These are phyloP conservation scores for Phrixothrix hirtus DNA, from an alignment of 2,888 invertebrate species.

Conservation along the genomic window DNA sequence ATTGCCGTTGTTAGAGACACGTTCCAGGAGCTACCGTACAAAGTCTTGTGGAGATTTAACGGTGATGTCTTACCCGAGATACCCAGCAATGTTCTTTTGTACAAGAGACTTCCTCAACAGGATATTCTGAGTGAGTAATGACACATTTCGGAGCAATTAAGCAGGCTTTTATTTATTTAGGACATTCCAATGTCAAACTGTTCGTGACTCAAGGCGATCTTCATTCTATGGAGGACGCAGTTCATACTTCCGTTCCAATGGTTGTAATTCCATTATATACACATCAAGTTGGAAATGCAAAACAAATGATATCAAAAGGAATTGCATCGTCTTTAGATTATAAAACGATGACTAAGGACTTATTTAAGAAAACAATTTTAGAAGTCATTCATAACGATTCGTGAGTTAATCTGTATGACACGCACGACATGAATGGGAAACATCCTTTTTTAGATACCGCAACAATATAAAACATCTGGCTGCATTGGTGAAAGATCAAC, in stretches of 20 bases:
- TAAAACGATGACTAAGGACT: constrained; percentile 37
- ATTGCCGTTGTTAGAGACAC: background rate
- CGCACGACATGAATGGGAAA: background rate
- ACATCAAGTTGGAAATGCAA: constrained; percentile 41
- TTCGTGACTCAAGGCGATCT: constrained; percentile 21
- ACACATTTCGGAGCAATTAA: background rate
- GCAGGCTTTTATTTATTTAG: constrained; percentile 9
- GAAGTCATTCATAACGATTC: constrained; percentile 39
- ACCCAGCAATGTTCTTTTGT: background rate
- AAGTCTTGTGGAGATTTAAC: background rate
- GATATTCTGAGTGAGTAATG: background rate
- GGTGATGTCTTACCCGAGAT: background rate
- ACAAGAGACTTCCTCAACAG: background rate
- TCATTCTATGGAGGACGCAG: constrained; percentile 44
- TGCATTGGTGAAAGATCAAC: background rate
- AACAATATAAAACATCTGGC: background rate
- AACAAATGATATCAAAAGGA: constrained; percentile 34
- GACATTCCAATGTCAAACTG: constrained; percentile 20
- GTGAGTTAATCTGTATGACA: constrained; percentile 29
- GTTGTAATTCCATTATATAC: constrained; percentile 42
- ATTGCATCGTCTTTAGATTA: constrained; percentile 36
- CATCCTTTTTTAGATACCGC: background rate
- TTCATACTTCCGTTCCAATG: constrained; percentile 40
- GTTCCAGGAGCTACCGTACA: background rate
- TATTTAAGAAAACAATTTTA: constrained; percentile 38